A percentile compares a stretch with the other conserved stretches of the same genome.
phyloP scores from a whole-genome alignment of 1,140 invertebrate species.

The Caenorhabditis tropicalis region DNA sequence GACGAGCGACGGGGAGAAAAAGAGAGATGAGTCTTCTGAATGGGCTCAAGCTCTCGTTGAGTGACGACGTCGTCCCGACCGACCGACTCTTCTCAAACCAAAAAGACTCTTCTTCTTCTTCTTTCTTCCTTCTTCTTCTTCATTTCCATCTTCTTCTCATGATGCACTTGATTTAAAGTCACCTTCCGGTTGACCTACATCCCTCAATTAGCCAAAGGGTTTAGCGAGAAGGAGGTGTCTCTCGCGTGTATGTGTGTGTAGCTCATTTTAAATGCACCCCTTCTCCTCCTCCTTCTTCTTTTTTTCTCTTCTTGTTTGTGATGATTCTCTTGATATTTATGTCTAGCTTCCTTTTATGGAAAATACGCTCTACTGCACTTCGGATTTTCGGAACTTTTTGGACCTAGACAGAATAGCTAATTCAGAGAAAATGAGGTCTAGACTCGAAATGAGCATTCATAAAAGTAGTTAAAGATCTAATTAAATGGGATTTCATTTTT shows the following conservation, averaged over 20 bases:
- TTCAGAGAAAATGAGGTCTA: too few species aligned
- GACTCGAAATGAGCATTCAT: too few species aligned
- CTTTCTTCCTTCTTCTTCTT: neutral
- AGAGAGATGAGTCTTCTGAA: slow-evolving; percentile 40
- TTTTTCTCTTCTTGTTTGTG: neutral
- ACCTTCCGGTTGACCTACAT: slow-evolving; percentile 20
- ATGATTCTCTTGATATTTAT: neutral
- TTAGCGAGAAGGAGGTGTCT: neutral
- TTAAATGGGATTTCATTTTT: too few species aligned
- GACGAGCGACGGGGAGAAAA: neutral
- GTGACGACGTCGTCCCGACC: neutral
- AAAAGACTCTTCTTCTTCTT: neutral
- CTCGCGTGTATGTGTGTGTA: neutral
- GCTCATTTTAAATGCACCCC: neutral
- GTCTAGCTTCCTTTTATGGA: neutral
- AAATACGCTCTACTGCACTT: neutral
- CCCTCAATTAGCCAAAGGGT: slow-evolving; percentile 24
- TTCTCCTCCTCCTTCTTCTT: neutral
- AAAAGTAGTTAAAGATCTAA: too few species aligned
- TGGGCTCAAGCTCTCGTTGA: slow-evolving; percentile 3
- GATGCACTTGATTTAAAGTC: slow-evolving; percentile 31
- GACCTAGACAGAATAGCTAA: too few species aligned
- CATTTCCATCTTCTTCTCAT: neutral
- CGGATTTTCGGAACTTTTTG: too few species aligned
- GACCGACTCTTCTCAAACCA: neutral